These are phyloP conservation scores for Papilio elwesi DNA, from an alignment of 2,888 invertebrate species.

Conservation along the genomic window DNA sequence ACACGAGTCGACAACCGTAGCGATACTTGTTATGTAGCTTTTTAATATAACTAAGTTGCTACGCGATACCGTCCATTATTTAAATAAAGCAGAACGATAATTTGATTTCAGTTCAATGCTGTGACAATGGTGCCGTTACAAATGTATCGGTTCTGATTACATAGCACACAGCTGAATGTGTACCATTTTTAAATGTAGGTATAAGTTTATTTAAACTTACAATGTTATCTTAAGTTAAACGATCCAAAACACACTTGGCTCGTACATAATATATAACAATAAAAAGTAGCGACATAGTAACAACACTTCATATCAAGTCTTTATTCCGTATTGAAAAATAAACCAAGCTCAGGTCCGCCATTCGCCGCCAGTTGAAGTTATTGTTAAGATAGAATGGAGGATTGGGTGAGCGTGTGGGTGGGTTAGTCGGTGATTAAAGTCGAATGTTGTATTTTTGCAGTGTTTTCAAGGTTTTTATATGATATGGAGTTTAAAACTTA, in stretches of 20 bases:
- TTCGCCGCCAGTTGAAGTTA: too few species aligned
- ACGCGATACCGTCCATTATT: conserved; percentile 14
- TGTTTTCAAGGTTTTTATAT: too few species aligned
- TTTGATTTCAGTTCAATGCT: conserved; percentile 23
- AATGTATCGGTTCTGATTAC: conserved; percentile 21
- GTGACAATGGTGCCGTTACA: conserved; percentile 18
- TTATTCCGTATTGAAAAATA: neutral
- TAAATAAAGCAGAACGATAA: conserved; percentile 27
- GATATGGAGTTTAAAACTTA: too few species aligned
- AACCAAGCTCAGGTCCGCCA: too few species aligned
- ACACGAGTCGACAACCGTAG: conserved; percentile 9
- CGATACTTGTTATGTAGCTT: conserved; percentile 17
- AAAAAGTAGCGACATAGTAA: neutral
- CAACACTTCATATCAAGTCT: neutral
- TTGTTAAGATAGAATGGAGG: too few species aligned
- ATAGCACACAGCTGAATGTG: conserved; percentile 5
- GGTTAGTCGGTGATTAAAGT: too few species aligned
- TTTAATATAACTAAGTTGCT: conserved; percentile 24
- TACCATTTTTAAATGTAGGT: conserved; percentile 14
- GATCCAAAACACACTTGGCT: conserved; percentile 1
- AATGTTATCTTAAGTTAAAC: conserved; percentile 17
- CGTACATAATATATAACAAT: neutral
- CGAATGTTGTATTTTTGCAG: too few species aligned
- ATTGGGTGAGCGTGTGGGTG: too few species aligned
- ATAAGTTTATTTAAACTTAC: neutral